Percentiles rank a stretch among this genome's conserved stretches.
Conservation (phyloP, 2,888 invertebrate species). For the Rotaria macrura region DNA sequence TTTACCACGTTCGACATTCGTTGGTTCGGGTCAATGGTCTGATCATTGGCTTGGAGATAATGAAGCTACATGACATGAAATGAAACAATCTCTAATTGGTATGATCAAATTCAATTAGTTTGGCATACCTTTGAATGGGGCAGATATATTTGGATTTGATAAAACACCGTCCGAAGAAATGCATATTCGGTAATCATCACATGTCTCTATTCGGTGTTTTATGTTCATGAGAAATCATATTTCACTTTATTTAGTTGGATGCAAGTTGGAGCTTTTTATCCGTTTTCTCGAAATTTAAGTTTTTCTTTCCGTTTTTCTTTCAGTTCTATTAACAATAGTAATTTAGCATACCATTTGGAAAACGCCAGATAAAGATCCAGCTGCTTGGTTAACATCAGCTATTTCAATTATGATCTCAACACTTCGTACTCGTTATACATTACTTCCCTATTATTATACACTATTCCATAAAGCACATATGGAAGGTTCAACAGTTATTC, state of each 20-base stretch:
- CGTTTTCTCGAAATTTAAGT: constrained; percentile 35
- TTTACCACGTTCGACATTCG: constrained; percentile 46
- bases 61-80: constrained; percentile 58
- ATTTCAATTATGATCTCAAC: constrained; percentile 33
- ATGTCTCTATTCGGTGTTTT: not conserved
- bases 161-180: constrained; percentile 35
- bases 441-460: constrained; percentile 46
- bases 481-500: constrained; percentile 63
- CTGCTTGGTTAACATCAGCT: constrained; percentile 18
- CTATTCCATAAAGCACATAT: constrained; percentile 52
- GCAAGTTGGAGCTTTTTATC: constrained; percentile 37
- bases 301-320: not conserved
- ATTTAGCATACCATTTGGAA: constrained; percentile 35
- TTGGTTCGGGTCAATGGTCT: constrained; percentile 46
- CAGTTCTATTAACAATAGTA: no score
- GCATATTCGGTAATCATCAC: constrained; percentile 32
- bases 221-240: not conserved
- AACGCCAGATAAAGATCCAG: constrained; percentile 40
- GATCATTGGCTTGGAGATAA: constrained; percentile 66
- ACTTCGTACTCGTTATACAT: constrained; percentile 41
- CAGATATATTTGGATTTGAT: constrained; percentile 38
- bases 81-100: constrained; percentile 36
- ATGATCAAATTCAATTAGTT: constrained; percentile 45
- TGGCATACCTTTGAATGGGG: constrained; percentile 37
- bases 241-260: constrained; percentile 34